A percentile compares a stretch with the other conserved stretches of the same genome.
Evolutionary conservation across 1,140 invertebrate species (phyloP).

Genomic region (Aphaenogaster ashmeadi): DNA sequence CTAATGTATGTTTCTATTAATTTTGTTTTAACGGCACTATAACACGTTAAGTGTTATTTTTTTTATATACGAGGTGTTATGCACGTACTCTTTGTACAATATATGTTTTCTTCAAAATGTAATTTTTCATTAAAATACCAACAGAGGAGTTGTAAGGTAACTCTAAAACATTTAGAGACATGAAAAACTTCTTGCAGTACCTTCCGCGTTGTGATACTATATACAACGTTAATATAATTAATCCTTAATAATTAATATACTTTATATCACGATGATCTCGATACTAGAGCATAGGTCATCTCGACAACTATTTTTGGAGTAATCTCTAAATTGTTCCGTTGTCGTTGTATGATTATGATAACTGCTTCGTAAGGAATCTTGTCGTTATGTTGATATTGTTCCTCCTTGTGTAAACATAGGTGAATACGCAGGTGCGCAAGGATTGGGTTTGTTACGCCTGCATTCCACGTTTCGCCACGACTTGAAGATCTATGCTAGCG

Average conservation of each 20-base stretch:
- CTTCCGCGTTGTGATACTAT: neutral
- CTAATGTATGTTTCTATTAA: neutral
- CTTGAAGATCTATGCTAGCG: constrained; percentile 99
- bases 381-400: constrained; percentile 20
- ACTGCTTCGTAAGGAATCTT: neutral
- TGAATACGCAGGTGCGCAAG: constrained; percentile 96
- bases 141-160: constrained; percentile 53
- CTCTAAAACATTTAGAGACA: constrained; percentile 50
- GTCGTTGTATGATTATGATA: constrained; percentile 35
- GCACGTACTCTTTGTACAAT: constrained; percentile 36
- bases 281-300: constrained; percentile 64
- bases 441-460: constrained; percentile 96
- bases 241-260: constrained; percentile 1
- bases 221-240: constrained; percentile 10
- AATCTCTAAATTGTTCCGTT: constrained; percentile 41
- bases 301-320: constrained; percentile 32
- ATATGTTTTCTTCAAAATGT: constrained; percentile 25
- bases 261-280: constrained; percentile 41
- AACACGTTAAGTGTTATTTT: constrained; percentile 31
- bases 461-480: constrained; percentile 99
- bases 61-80: constrained; percentile 15
- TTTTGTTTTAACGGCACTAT: constrained; percentile 37
- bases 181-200: constrained; percentile 23
- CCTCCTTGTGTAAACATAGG: constrained; percentile 87
- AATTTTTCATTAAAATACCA: constrained; percentile 29